Base-by-base conservation (phyloP, 2,888 invertebrate genomes). In the Pasiphila rectangulata region DNA sequence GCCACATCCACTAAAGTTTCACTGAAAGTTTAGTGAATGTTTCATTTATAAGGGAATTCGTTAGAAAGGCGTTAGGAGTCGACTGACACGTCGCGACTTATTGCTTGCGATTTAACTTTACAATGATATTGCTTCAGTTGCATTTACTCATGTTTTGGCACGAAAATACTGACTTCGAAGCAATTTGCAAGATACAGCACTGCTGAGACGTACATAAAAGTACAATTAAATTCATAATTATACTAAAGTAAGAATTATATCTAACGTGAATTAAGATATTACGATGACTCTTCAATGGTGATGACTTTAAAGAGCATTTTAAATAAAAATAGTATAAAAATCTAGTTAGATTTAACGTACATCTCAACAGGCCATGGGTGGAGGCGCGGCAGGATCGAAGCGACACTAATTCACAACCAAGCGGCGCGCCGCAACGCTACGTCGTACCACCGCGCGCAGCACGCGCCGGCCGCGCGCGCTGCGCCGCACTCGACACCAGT, bases 351-450 rank as follows among this genome's bases (percentile, higher is more conserved):
- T 21, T 20, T 20, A 23, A 15, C 16, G 41, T 35, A 40, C 44
- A 32, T 37, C 21, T 37, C 30, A 45, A 25, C 41, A 23, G 45
- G n/a, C 19, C 9, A 3, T 12, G 13, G 17, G 7, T 10, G 20
- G 32, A n/a, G 37, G 37, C 44, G 51, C 32, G 56, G 41, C 35
- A 52, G 51, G 54, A 66, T 59, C 59, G 58, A 69, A 69, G 77
- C 80, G 73, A 72, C 70, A 67, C 69, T 75, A 80, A 75, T 73
- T 83, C 84, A 84, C 84, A 85, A 85, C 84, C 84, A 75, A 75
- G 75, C 78, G 67, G 67, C 71, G 73, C 71, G 64, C 60, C 56
- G 58, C 55, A 50, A 63, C 74, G 61, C 64, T 34, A 48, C 48
- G 21, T 38, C 43, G 34, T 34, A 47, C 36, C 25, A 32, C 42